A percentile compares a stretch with the other conserved stretches of the same genome.
These are phyloP conservation scores for Psittacula derbiana DNA, from an alignment of 2,797 vertebrate species.

Conservation along the genomic window DNA sequence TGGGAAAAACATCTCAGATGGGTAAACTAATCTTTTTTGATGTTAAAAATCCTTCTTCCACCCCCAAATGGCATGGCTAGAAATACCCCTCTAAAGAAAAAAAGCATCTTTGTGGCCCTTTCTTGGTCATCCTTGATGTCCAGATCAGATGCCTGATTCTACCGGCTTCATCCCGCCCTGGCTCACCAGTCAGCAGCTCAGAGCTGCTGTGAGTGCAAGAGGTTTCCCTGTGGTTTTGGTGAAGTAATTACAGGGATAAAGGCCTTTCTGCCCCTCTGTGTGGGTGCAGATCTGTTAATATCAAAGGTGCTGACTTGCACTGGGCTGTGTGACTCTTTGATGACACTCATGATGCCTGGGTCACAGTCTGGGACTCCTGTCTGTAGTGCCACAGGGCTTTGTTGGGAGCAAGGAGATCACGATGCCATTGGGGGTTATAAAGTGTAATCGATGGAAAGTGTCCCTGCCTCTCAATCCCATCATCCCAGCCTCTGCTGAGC, in stretches of 20 bases:
- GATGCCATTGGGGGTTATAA: not conserved
- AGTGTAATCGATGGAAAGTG: not conserved
- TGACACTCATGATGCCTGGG: accelerated
- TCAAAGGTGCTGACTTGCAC: not conserved
- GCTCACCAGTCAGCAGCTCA: not conserved
- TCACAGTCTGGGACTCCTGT: not conserved
- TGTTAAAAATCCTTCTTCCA: not conserved
- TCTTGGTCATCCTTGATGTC: not conserved
- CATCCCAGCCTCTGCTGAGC: not conserved
- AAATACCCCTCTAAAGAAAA: not conserved
- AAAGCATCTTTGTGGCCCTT: not conserved
- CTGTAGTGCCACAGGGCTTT: accelerated
- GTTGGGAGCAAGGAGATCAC: not conserved
- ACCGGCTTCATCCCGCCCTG: not conserved
- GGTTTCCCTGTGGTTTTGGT: not conserved
- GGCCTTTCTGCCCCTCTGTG: not conserved
- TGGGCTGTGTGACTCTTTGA: not conserved
- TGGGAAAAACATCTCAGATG: not conserved
- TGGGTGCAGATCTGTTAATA: not conserved
- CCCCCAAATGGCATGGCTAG: not conserved
- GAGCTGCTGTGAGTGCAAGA: not conserved
- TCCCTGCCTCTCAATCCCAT: not conserved
- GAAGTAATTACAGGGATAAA: not conserved
- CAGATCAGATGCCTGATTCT: not conserved
- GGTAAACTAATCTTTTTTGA: not conserved